Conservation (phyloP, 2,888 invertebrate genomes). For the Ectemnius lituratus region DNA sequence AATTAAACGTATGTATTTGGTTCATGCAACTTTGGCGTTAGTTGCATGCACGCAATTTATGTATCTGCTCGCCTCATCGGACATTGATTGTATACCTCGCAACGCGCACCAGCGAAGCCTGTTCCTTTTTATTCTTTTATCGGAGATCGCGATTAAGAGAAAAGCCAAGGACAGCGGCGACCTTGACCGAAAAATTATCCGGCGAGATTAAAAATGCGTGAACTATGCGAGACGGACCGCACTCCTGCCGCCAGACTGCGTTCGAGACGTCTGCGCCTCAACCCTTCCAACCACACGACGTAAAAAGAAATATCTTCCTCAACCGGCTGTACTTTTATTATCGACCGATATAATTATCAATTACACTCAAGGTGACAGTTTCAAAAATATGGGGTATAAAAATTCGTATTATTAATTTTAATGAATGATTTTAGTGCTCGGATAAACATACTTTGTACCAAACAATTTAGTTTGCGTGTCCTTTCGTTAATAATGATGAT, state of each 20-base stretch:
- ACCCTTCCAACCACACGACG: no score
- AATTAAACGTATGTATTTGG: conserved; percentile 50
- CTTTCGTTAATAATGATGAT: no score
- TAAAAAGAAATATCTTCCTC: no score
- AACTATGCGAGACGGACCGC: conserved; percentile 24
- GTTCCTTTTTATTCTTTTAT: conserved; percentile 39
- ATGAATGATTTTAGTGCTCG: no score
- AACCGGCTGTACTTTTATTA: no score
- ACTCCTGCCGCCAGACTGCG: neutral
- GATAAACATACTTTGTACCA: no score
- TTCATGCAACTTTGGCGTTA: conserved; percentile 45
- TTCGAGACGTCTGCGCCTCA: neutral
- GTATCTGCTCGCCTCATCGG: conserved; percentile 46
- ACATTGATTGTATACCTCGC: conserved; percentile 42
- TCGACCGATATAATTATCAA: no score
- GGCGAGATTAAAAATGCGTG: conserved; percentile 44
- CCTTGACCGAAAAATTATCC: conserved; percentile 60
- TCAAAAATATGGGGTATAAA: no score
- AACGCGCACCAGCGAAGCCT: conserved; percentile 4
- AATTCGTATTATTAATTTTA: no score
- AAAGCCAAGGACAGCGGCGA: conserved; percentile 46
- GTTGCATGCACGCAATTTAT: conserved; percentile 45
- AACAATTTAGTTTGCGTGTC: no score
- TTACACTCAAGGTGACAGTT: no score
- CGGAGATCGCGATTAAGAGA: conserved; percentile 45